phyloP scores from a whole-genome alignment of 2,113 vertebrate genomes.

The Vireo altiloquus region DNA sequence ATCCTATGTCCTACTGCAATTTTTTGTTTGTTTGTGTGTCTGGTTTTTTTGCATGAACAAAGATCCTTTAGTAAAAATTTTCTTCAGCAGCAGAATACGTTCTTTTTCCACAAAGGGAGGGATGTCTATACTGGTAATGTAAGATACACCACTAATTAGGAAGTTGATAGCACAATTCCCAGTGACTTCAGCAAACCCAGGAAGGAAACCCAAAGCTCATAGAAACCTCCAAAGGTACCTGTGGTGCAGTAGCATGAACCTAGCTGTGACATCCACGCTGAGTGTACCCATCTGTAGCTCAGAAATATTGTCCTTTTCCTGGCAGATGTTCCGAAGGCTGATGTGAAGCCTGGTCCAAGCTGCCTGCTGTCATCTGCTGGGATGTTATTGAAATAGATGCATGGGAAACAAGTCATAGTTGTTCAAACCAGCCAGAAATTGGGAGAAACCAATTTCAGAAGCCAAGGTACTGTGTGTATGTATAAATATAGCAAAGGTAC shows the following conservation, averaged over 20 bases:
- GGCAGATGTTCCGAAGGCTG: neutral
- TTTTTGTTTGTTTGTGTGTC: neutral
- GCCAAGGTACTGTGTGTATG: neutral
- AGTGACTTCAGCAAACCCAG: neutral
- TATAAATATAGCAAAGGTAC: neutral
- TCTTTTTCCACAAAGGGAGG: neutral
- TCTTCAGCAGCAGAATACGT: neutral
- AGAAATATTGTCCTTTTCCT: neutral
- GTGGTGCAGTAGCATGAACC: neutral
- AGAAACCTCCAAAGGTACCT: neutral
- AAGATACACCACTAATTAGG: neutral
- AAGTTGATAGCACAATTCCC: neutral
- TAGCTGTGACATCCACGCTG: neutral
- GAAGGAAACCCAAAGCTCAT: neutral
- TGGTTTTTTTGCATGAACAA: neutral
- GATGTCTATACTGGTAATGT: neutral
- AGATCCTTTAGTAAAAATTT: neutral
- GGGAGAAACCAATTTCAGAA: neutral
- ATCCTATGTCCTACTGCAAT: neutral
- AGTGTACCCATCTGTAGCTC: neutral
- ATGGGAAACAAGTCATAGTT: neutral
- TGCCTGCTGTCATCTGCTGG: conserved; percentile 10
- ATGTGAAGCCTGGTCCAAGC: neutral
- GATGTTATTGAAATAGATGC: neutral
- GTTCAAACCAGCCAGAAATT: neutral